A percentile compares a stretch with the other conserved stretches of the same genome.
phyloP scores from a whole-genome alignment of 1,140 invertebrate species.

The Philopotamus ludificatus region DNA sequence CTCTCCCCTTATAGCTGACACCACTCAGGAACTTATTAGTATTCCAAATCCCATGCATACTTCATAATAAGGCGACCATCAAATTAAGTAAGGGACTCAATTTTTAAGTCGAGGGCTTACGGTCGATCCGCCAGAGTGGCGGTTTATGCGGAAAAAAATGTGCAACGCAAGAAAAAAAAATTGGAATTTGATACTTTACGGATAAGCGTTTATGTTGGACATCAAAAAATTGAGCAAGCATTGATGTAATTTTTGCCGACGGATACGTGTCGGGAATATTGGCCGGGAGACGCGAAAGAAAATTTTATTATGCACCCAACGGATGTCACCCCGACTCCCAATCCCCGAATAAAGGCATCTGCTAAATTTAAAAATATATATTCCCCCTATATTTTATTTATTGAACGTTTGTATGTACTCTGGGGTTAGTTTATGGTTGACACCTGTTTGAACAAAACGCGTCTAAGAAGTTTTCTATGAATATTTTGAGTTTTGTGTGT shows the following conservation, averaged over 20 bases:
- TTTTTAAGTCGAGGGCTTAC: not conserved
- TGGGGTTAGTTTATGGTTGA: too few species aligned
- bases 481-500: too few species aligned
- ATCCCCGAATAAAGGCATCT: too few species aligned
- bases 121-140: not conserved
- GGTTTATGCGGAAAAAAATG: not conserved
- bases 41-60: slow-evolving; percentile 18
- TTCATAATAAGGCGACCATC: slow-evolving; percentile 29
- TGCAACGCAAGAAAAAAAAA: not conserved
- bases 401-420: too few species aligned
- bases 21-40: slow-evolving; percentile 20
- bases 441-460: too few species aligned
- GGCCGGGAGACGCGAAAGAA: too few species aligned
- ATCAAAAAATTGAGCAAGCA: slow-evolving; percentile 6
- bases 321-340: too few species aligned
- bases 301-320: too few species aligned
- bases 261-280: slow-evolving; percentile 1
- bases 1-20: not conserved
- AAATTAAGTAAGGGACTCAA: slow-evolving; percentile 15
- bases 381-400: too few species aligned
- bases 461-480: too few species aligned
- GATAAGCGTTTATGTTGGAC: slow-evolving; percentile 16
- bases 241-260: not conserved
- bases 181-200: slow-evolving; percentile 26
- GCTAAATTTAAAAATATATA: too few species aligned